Base-by-base conservation (phyloP, 2,113 vertebrate species). In the Sinocyclocheilus anophthalmus region DNA sequence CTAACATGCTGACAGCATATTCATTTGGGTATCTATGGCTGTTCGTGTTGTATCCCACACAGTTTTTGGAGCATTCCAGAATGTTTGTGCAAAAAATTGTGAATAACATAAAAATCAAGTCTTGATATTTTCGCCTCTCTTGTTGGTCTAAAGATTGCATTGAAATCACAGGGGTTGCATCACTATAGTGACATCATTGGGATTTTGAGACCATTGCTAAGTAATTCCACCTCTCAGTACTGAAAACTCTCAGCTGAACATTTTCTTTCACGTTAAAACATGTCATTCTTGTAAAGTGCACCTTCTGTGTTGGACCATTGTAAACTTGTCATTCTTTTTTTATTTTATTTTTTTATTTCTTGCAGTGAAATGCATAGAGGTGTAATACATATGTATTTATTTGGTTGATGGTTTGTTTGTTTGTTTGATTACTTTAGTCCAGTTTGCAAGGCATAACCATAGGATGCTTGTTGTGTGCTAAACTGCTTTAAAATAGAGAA, bases 121-220 rank as follows among this genome's bases (percentile, higher is more conserved):
- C 59, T 65, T 59, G 50, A 42, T 12, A 24, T 59, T 42, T 42
- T 5, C 11, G n/a, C n/a, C 67, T 50, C 18, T 53, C 70, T 26
- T 24, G 2, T 53, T 67, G 33, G 22, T 69, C 48, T 69, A 16
- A 16, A 18, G 22, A 83, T 84, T 72, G 39, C 73, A 70, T 83
- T 83, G 10, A 70, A 84, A 61, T 70, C 1, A 53, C 11, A 61
- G 9, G 76, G 65, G 63, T 80, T 80, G 86, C 76, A 63, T 59
- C 61, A 79, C 55, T 20, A 10, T 80, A 16, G 30, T 87, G 75
- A 63, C 65, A 12, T 84, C 76, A 79, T 39, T 83, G 42, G 45
- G 59, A 69, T 61, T 50, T 85, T 50, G 12, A 85, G 42, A 26
- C 76, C 55, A 76, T 86, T 75, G 45, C 48, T 76, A 55, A 67